phyloP scores from a whole-genome alignment of 2,888 invertebrate species.

The Acanthoscelides obtectus region DNA sequence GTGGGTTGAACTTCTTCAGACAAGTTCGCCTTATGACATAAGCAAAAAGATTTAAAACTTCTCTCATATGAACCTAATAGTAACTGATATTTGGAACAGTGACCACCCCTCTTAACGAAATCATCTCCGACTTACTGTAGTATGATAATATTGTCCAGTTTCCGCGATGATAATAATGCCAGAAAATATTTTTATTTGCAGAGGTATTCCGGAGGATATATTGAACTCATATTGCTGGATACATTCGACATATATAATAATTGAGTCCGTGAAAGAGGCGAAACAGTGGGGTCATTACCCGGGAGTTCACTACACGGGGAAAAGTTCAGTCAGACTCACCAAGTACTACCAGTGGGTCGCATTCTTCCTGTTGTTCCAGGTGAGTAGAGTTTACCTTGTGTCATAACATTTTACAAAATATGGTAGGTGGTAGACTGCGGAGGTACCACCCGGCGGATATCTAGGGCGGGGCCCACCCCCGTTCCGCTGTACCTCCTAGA shows the following conservation, averaged over 20 bases:
- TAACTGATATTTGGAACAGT: background rate
- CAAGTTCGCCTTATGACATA: too few species aligned
- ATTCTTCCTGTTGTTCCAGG: slow-evolving; percentile 76
- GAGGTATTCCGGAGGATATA: slow-evolving; percentile 82
- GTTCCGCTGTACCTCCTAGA: too few species aligned
- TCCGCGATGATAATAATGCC: slow-evolving; percentile 8
- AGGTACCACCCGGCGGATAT: too few species aligned
- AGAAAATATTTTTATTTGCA: slow-evolving; percentile 41
- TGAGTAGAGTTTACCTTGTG: slow-evolving; percentile 47
- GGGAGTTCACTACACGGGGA: slow-evolving; percentile 64
- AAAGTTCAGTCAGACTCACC: slow-evolving; percentile 60
- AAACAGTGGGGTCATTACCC: slow-evolving; percentile 65
- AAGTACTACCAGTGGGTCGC: slow-evolving; percentile 87
- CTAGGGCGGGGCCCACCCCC: too few species aligned
- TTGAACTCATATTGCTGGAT: slow-evolving; percentile 92
- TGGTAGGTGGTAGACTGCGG: too few species aligned
- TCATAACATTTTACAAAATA: too few species aligned
- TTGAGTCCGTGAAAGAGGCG: slow-evolving; percentile 64
- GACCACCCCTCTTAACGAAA: background rate
- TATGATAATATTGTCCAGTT: background rate
- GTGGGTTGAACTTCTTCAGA: too few species aligned
- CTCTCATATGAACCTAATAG: too few species aligned
- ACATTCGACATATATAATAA: slow-evolving; percentile 84
- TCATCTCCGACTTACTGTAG: background rate
- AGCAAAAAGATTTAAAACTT: too few species aligned